Base-by-base conservation (phyloP, 2,113 vertebrate species). In the Malurus elegans region DNA sequence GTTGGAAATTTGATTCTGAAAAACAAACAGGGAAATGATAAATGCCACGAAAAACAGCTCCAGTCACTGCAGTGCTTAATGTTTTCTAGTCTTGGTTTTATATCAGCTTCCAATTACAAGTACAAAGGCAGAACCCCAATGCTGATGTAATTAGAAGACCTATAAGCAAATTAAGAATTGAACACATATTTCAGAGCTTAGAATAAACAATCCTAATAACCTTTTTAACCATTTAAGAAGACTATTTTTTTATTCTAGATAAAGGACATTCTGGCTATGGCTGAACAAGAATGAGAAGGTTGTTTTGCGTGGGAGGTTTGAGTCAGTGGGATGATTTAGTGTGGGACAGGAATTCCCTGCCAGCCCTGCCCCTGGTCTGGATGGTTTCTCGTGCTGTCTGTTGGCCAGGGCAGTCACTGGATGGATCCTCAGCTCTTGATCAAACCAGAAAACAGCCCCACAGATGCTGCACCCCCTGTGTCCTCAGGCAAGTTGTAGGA, bases 21-120 rank as follows among this genome's bases (percentile, higher is more conserved):
- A 83, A 93, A 71, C 88, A 94, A 94, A 75, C 51, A 78, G 21
- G 36, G 72, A 71, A 79, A 67, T 88, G 74, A 93, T 70, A 96
- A 93, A 94, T 67, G 54, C 64, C 5, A 3, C 26, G 53, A 44
- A 80, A 88, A 90, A 29, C 51, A 86, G 8, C 75, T 86, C 79
- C 18, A 50, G 65, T 69, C 82, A 54, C 72, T 67, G 86, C 44
- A 71, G 2, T 53, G 48, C 60, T 66, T 34, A 28, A 50, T 78
- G 47, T 82, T 94, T 61, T 56, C 79, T 70, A 62, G 42, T 40
- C 64, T 51, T 74, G 72, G 38, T 88, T 92, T 92, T 86, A 1
- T 42, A 90, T 83, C 90, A 74, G 51, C 75, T 95, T 86, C 76
- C 69, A 65, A 31, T 90, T 92, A 74, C 60, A 64, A 9, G 66